phyloP scores from a whole-genome alignment of 2,113 vertebrate genomes.

The Ibidorhyncha struthersii region DNA sequence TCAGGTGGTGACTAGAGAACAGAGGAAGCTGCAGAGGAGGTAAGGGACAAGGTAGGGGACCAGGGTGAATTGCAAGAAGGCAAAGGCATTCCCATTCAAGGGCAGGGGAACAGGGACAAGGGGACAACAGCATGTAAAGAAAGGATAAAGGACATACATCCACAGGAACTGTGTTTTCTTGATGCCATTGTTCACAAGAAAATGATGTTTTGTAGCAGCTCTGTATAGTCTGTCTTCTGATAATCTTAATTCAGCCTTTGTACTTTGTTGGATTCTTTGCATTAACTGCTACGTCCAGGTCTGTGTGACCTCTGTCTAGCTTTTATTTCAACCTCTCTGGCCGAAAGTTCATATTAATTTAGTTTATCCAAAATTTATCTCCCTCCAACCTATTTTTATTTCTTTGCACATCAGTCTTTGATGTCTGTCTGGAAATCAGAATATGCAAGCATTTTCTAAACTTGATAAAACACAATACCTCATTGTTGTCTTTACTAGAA shows the following conservation, averaged over 20 bases:
- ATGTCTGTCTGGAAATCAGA: not conserved
- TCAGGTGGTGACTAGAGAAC: not conserved
- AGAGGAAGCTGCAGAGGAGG: not conserved
- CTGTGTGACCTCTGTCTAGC: not conserved
- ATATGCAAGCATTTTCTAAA: not conserved
- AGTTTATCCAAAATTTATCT: not conserved
- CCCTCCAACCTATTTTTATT: not conserved
- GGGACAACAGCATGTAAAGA: not conserved
- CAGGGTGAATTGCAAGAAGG: not conserved
- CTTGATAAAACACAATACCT: not conserved
- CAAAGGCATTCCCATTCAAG: not conserved
- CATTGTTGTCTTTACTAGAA: not conserved
- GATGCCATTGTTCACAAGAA: not conserved
- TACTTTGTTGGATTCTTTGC: not conserved
- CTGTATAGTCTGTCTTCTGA: not conserved
- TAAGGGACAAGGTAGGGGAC: rapidly evolving
- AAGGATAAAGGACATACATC: not conserved
- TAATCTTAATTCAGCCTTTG: not conserved
- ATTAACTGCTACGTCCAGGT: not conserved
- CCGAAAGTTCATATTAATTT: not conserved
- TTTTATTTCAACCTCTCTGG: not conserved
- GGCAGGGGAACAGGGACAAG: not conserved
- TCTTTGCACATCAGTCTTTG: not conserved
- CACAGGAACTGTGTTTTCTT: not conserved
- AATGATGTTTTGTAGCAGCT: not conserved